Conservation (phyloP, 2,797 vertebrate genomes). For the Pterois miles region DNA sequence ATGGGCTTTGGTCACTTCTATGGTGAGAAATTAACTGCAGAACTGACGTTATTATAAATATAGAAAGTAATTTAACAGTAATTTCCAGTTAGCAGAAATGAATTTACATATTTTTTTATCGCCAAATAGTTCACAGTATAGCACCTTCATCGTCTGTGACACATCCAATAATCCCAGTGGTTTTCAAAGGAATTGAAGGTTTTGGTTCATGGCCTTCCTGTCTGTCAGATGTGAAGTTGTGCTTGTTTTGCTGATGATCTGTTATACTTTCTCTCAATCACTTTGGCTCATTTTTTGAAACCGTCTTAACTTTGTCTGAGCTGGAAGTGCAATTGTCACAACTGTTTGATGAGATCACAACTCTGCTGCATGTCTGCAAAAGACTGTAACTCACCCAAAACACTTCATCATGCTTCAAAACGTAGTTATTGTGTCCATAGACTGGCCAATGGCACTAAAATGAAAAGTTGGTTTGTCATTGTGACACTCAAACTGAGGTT, state of each 20-base stretch:
- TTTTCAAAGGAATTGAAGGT: neutral
- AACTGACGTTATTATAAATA: neutral
- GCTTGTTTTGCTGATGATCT: neutral
- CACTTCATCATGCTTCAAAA: too few species aligned
- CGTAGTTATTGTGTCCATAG: too few species aligned
- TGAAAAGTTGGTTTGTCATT: too few species aligned
- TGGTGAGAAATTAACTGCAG: constrained; percentile 77
- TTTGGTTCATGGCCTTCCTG: neutral
- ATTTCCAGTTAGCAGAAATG: neutral
- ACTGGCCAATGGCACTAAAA: too few species aligned
- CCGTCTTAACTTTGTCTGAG: too few species aligned
- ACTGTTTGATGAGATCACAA: too few species aligned
- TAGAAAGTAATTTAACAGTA: neutral
- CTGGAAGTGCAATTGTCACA: too few species aligned
- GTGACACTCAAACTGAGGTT: too few species aligned
- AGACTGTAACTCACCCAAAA: too few species aligned
- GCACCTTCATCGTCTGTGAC: neutral
- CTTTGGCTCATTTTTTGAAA: too few species aligned
- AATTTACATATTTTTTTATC: neutral
- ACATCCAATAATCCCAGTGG: neutral
- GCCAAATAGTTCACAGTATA: neutral
- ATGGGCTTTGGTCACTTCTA: constrained; percentile 94
- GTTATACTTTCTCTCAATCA: too few species aligned
- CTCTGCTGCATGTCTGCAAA: too few species aligned
- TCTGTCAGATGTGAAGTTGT: neutral